These are phyloP conservation scores for Falco cherrug DNA, from an alignment of 2,797 vertebrate genomes.

Conservation along the genomic window DNA sequence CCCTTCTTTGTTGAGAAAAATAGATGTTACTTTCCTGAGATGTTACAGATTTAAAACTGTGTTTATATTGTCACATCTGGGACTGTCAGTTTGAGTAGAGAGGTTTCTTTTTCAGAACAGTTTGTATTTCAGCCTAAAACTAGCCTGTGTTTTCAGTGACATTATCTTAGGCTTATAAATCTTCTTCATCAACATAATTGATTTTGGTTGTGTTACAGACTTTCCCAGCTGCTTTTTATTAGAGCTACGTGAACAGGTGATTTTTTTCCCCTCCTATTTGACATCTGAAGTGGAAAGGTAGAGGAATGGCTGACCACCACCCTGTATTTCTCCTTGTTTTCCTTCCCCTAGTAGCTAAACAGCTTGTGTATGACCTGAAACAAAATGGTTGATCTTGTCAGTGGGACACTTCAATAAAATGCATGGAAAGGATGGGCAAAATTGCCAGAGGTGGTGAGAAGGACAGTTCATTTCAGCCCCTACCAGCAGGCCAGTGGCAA, in stretches of 20 bases:
- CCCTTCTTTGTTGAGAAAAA: neutral
- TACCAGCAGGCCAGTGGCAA: neutral
- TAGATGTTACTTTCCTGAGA: neutral
- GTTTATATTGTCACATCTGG: neutral
- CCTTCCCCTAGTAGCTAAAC: neutral
- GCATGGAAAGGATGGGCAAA: neutral
- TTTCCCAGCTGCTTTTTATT: constrained; percentile 23
- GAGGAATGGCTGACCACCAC: neutral
- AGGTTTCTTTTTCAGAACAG: neutral
- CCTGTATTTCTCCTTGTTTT: neutral
- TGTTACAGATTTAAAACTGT: neutral
- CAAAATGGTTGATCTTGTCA: neutral
- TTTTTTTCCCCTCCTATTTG: neutral
- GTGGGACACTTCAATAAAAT: neutral
- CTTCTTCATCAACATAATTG: constrained; percentile 1
- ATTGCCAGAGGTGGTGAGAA: neutral
- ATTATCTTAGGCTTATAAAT: neutral
- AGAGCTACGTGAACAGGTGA: neutral
- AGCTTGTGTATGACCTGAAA: neutral
- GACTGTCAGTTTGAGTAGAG: neutral
- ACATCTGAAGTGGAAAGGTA: neutral
- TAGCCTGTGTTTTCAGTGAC: neutral
- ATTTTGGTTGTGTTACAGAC: constrained; percentile 6
- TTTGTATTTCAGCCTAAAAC: neutral
- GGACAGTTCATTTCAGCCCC: neutral